Percentiles rank a stretch among this genome's conserved stretches.
Conservation (phyloP, 2,113 vertebrate genomes). For the Etheostoma cragini region DNA sequence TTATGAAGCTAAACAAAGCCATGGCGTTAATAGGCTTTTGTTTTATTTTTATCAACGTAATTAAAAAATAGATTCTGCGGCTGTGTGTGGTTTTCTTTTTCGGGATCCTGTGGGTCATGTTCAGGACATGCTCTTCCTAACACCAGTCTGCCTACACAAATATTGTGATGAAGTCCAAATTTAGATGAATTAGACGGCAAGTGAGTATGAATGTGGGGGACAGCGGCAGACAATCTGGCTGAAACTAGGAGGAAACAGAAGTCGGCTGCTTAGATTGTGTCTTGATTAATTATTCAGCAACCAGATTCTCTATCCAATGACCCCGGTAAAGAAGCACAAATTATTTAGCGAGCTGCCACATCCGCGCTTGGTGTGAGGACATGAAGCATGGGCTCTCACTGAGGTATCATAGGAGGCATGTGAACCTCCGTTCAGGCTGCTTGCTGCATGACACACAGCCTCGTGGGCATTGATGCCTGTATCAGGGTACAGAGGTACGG, state of each 20-base stretch:
- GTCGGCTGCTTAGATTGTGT: constrained; percentile 84
- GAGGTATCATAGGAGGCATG: constrained; percentile 72
- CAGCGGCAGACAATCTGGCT: constrained; percentile 74
- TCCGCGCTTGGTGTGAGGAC: constrained; percentile 74
- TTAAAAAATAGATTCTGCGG: constrained; percentile 78
- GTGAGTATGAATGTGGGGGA: constrained; percentile 52
- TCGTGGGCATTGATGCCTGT: constrained; percentile 80
- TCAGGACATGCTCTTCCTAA: constrained; percentile 69
- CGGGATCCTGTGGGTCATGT: constrained; percentile 68
- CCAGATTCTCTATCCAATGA: constrained; percentile 85
- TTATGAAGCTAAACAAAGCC: constrained; percentile 84
- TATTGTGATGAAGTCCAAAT: constrained; percentile 70
- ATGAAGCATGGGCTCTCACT: constrained; percentile 70
- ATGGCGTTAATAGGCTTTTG: constrained; percentile 74
- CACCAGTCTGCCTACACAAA: constrained; percentile 56
- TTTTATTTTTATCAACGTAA: constrained; percentile 79
- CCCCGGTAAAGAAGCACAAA: constrained; percentile 85
- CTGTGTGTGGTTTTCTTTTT: constrained; percentile 73
- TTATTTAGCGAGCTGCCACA: constrained; percentile 87
- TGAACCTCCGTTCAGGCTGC: constrained; percentile 57
- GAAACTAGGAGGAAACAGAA: constrained; percentile 81
- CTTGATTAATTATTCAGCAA: constrained; percentile 85
- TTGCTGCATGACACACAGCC: constrained; percentile 63
- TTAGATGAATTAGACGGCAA: constrained; percentile 75
- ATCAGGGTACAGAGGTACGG: constrained; percentile 73